These are phyloP conservation scores for Bos taurus DNA, from an alignment of 2,113 vertebrate species.

Conservation along the genomic window DNA sequence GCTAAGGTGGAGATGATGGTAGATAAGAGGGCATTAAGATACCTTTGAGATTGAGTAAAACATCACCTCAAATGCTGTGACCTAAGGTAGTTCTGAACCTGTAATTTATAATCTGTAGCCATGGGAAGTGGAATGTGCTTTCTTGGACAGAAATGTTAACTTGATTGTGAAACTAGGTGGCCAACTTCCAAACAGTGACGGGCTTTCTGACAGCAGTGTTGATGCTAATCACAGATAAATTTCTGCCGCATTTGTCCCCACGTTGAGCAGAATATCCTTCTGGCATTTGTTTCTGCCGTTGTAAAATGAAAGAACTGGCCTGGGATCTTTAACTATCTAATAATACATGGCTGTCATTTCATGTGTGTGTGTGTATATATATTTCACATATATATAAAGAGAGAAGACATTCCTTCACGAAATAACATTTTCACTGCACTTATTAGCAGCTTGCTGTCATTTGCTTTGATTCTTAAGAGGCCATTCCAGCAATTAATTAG, in stretches of 20 bases:
- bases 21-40: background rate
- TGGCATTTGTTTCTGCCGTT: conserved; percentile 11
- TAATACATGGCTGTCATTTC: background rate
- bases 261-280: background rate
- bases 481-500: background rate
- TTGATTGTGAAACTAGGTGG: background rate
- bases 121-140: background rate
- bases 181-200: background rate
- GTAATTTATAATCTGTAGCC: background rate
- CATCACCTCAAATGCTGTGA: background rate
- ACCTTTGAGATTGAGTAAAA: background rate
- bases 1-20: background rate
- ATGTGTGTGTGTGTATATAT: background rate
- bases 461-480: conserved; percentile 25
- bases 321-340: background rate
- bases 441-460: background rate
- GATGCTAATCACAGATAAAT: background rate
- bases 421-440: background rate
- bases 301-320: background rate
- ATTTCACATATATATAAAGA: background rate
- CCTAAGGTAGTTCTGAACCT: background rate
- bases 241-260: background rate
- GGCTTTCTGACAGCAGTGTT: background rate
- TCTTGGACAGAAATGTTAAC: background rate
- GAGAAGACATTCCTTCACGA: background rate